These are phyloP conservation scores for Hermetia illucens DNA, from an alignment of 1,140 invertebrate genomes.

Conservation along the genomic window DNA sequence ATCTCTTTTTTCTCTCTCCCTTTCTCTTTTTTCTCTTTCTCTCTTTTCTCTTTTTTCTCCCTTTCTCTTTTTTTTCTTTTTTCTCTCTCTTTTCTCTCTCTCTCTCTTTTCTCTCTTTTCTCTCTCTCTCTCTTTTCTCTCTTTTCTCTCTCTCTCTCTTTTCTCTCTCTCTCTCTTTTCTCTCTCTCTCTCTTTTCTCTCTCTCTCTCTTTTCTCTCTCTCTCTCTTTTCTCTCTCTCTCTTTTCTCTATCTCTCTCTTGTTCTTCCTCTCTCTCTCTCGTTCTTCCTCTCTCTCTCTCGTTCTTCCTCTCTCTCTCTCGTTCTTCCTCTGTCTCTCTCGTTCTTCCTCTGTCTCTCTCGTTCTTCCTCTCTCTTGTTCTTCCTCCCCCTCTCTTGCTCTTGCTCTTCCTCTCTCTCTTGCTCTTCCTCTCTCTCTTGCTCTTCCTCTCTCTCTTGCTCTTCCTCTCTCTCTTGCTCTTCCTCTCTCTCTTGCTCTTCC, in stretches of 20 bases:
- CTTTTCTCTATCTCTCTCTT: too few relatives aligned
- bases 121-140: neutral
- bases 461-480: too few relatives aligned
- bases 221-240: too few relatives aligned
- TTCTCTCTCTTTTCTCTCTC: neutral
- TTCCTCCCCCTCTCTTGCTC: too few relatives aligned
- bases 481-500: too few relatives aligned
- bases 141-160: neutral
- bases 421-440: too few relatives aligned
- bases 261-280: too few relatives aligned
- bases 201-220: too few relatives aligned
- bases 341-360: neutral
- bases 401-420: too few relatives aligned
- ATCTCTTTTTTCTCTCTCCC: neutral
- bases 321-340: slow-evolving; percentile 1
- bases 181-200: neutral
- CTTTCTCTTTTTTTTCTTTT: neutral
- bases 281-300: too few relatives aligned
- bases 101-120: neutral
- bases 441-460: too few relatives aligned
- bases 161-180: slow-evolving; percentile 1
- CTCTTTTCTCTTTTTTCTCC: neutral
- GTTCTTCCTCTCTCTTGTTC: neutral
- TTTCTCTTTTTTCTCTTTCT: neutral
- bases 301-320: neutral